Conservation (phyloP, 2,113 vertebrate species). For the Benitochromis conjunctus region DNA sequence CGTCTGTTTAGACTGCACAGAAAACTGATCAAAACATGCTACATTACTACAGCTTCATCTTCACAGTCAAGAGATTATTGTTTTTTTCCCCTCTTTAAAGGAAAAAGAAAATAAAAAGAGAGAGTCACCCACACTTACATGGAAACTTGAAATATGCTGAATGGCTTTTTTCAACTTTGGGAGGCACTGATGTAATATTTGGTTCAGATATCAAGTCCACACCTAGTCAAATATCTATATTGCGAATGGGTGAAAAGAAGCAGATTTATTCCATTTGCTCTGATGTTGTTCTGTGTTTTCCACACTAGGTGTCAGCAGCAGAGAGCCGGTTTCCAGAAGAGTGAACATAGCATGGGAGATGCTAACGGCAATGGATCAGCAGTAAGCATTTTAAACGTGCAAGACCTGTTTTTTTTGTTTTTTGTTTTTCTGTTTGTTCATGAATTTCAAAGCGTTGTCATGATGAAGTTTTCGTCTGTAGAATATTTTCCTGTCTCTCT, state of each 20-base stretch:
- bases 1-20: not conserved
- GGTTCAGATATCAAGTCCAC: not conserved
- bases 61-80: not conserved
- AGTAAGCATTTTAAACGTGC: fast-evolving
- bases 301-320: not conserved
- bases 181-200: not conserved
- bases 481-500: not conserved
- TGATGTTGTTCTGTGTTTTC: not conserved
- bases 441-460: not conserved
- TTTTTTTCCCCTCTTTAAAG: no score
- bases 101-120: no score
- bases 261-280: not conserved
- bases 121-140: not conserved
- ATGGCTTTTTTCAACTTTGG: not conserved
- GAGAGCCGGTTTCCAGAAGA: not conserved
- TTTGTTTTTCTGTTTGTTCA: not conserved
- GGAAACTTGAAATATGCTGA: not conserved
- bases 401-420: not conserved
- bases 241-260: not conserved
- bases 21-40: not conserved
- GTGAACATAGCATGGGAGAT: not conserved
- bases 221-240: not conserved
- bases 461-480: fast-evolving
- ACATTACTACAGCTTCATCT: not conserved
- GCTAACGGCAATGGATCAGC: not conserved